These are phyloP conservation scores for Craniophora ligustri DNA, from an alignment of 2,888 invertebrate genomes.

Conservation along the genomic window DNA sequence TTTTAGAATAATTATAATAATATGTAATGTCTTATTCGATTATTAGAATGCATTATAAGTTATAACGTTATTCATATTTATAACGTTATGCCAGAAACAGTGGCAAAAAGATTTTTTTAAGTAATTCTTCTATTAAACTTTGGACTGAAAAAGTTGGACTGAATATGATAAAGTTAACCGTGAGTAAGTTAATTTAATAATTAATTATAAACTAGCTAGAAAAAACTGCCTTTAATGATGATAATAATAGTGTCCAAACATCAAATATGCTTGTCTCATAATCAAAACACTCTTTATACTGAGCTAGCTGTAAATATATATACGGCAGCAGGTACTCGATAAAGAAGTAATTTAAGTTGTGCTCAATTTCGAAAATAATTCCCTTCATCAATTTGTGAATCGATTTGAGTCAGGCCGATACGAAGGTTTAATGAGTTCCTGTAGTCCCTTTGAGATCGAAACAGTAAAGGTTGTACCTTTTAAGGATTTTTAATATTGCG, in stretches of 20 bases:
- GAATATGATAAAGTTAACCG: too few species aligned
- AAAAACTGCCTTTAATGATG: conserved; percentile 2
- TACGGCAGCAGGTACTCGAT: conserved; percentile 9
- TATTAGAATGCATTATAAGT: too few species aligned
- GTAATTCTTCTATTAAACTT: too few species aligned
- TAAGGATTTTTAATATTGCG: conserved; percentile 43
- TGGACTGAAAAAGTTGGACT: too few species aligned
- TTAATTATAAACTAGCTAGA: background rate
- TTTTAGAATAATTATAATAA: too few species aligned
- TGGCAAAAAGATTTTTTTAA: too few species aligned
- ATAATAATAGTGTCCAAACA: conserved; percentile 3
- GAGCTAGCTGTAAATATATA: conserved; percentile 15
- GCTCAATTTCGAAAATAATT: conserved; percentile 33
- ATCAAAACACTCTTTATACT: conserved; percentile 14
- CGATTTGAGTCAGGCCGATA: conserved; percentile 25
- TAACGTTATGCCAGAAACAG: too few species aligned
- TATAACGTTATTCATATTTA: too few species aligned
- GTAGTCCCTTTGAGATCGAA: conserved; percentile 42
- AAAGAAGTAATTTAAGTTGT: conserved; percentile 38
- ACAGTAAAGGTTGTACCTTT: conserved; percentile 32
- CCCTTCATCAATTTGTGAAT: conserved; percentile 43
- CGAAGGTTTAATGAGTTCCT: conserved; percentile 47
- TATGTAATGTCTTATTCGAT: too few species aligned
- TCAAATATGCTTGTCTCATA: conserved; percentile 1
- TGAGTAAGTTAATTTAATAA: background rate